A percentile compares a stretch with the other conserved stretches of the same genome.
Conservation (phyloP, 2,888 invertebrate genomes). For the Hipparchia sbordonii region DNA sequence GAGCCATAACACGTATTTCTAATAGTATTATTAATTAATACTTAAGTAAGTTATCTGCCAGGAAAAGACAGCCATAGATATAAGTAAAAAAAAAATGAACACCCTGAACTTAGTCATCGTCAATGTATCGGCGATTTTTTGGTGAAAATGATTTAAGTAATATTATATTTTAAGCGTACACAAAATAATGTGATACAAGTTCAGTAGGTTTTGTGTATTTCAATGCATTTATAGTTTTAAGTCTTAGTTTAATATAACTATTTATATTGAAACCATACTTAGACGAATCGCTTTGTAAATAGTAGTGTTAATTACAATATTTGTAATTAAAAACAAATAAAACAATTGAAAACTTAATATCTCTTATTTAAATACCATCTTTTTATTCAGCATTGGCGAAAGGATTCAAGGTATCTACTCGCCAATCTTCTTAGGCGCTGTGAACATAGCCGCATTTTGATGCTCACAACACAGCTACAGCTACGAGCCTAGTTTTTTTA, state of each 20-base stretch:
- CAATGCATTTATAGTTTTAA: slow-evolving; percentile 72
- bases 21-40: slow-evolving; percentile 36
- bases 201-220: slow-evolving; percentile 67
- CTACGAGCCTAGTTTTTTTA: no score
- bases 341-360: slow-evolving; percentile 42
- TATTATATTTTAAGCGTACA: slow-evolving; percentile 56
- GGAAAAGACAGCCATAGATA: slow-evolving; percentile 59
- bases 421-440: no score
- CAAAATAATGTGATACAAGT: slow-evolving; percentile 77
- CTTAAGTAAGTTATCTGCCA: slow-evolving; percentile 55
- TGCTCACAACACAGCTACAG: no score
- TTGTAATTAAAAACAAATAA: slow-evolving; percentile 75
- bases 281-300: slow-evolving; percentile 70
- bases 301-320: slow-evolving; percentile 75
- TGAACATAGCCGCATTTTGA: no score
- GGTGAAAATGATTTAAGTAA: slow-evolving; percentile 33
- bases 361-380: slow-evolving; percentile 4
- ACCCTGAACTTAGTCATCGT: slow-evolving; percentile 28
- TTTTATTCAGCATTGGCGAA: no score
- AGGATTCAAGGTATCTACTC: no score
- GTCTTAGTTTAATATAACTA: slow-evolving; percentile 54
- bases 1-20: slow-evolving; percentile 32
- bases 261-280: slow-evolving; percentile 72
- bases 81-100: slow-evolving; percentile 40
- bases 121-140: slow-evolving; percentile 30